These are phyloP conservation scores for Heteromyza rotundicornis DNA, from an alignment of 2,888 invertebrate genomes.

Conservation along the genomic window DNA sequence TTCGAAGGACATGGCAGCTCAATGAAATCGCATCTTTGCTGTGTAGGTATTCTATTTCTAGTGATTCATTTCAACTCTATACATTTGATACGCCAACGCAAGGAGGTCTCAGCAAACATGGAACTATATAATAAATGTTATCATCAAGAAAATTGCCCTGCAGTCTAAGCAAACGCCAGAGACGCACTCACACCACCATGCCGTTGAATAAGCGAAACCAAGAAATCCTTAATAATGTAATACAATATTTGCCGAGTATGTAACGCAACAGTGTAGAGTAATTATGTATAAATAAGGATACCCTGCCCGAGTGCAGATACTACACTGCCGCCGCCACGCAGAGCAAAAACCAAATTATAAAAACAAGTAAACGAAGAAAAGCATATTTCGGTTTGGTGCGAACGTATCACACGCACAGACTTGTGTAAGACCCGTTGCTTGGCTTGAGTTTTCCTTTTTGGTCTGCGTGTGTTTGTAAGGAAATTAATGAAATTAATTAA, in stretches of 20 bases:
- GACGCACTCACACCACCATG: background rate
- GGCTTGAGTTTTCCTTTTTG: no score
- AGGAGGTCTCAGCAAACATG: no score
- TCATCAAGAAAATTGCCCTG: conserved; percentile 6
- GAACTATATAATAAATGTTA: background rate
- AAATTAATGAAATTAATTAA: conserved; percentile 2
- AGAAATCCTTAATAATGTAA: conserved; percentile 11
- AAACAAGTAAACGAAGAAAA: no score
- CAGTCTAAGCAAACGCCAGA: background rate
- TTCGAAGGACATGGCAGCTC: no score
- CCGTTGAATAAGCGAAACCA: background rate
- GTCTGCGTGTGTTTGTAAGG: no score
- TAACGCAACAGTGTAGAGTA: background rate
- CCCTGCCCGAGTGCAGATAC: background rate
- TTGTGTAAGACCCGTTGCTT: background rate
- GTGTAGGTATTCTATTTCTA: no score
- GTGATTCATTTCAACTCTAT: no score
- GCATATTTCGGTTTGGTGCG: no score
- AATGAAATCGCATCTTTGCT: no score
- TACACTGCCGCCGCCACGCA: no score
- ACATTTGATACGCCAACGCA: no score
- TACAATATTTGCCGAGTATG: conserved; percentile 5
- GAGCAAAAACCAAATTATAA: no score
- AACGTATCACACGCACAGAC: background rate
- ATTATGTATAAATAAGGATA: background rate